Base-by-base conservation (phyloP, 2,888 invertebrate genomes). In the Matsumyia berberina region DNA sequence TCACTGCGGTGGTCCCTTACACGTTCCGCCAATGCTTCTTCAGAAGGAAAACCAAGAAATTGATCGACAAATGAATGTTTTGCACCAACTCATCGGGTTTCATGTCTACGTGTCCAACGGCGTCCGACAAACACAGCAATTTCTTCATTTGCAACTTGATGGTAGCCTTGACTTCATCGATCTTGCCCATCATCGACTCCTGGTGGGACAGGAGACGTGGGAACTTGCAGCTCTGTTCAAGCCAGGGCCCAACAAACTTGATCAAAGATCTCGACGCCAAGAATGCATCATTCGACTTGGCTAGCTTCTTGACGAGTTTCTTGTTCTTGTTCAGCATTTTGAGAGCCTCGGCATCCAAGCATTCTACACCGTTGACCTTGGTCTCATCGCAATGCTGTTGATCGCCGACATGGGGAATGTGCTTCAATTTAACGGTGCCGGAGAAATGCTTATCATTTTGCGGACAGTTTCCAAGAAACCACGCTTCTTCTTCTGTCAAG, bases 81-180 rank as follows among this genome's bases (percentile, higher is more conserved):
- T 98, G 97, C 24, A 98, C 98, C 67, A 99, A 94, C 92, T 99
- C 99, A 90, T 99, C 99, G 35, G 96, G 94, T 6, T 95, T 94
- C 99, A 99, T 99, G 88, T 95, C 96, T 15, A 99, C 98, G 90
- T 99, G 98, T 79, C 99, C 99, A 73, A 99, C 97, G 72, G 99
- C 99, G 70, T 99, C 99, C 33, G 98, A 98, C 90, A 99, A 93
- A 92, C 99, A 99, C 92, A 99, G 93, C 2, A 99, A 99, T 96
- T 99, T 99, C 93, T 99, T 99, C 99, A 99, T 99, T 93, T 99
- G 99, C 94, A 99, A 99, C 93, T 99, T 99, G 93, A 99, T 99
- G 88, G 99, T 99, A 8, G 98, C 98, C 90, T 98, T 98, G 86
- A 98, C 97, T 93, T 99, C 99, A 92, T 99, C 99, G 87, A 98